A percentile compares a stretch with the other conserved stretches of the same genome.
phyloP scores from a whole-genome alignment of 2,113 vertebrate species.

The Oryzias woworae region DNA sequence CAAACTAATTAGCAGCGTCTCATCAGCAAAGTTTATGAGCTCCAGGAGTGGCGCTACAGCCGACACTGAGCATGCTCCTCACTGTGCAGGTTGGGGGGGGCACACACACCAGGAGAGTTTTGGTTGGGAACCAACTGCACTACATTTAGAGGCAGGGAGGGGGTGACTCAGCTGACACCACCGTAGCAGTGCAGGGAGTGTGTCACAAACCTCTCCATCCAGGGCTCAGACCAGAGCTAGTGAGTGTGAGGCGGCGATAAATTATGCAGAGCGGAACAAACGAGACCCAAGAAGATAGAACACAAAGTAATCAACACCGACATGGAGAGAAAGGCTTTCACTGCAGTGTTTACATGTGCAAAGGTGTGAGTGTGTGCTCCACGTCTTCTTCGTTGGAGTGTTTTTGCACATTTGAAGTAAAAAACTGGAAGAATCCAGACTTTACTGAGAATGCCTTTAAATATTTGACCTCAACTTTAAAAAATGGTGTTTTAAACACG shows the following conservation, averaged over 20 bases:
- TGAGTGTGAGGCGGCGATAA: slow-evolving; percentile 80
- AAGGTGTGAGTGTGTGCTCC: too few relatives aligned
- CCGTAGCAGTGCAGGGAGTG: slow-evolving; percentile 49
- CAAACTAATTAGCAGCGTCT: too few relatives aligned
- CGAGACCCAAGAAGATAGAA: slow-evolving; percentile 29
- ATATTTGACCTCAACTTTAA: too few relatives aligned
- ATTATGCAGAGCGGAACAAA: slow-evolving; percentile 18
- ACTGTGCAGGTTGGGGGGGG: too few relatives aligned
- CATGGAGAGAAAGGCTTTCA: background rate
- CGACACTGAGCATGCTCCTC: too few relatives aligned
- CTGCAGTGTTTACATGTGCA: background rate
- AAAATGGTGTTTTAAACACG: too few relatives aligned
- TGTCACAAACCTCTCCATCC: slow-evolving; percentile 85
- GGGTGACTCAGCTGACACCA: slow-evolving; percentile 35
- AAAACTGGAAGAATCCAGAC: too few relatives aligned
- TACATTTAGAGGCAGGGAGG: slow-evolving; percentile 26
- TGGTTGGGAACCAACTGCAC: slow-evolving; percentile 41
- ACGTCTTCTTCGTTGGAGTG: too few relatives aligned
- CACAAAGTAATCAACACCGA: slow-evolving; percentile 22
- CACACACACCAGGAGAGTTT: background rate
- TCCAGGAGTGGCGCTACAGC: too few relatives aligned
- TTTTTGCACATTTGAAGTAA: too few relatives aligned
- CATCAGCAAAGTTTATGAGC: too few relatives aligned
- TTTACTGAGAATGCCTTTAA: too few relatives aligned
- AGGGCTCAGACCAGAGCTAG: slow-evolving; percentile 87